A percentile compares a stretch with the other conserved stretches of the same genome.
phyloP scores from a whole-genome alignment of 2,113 vertebrate species.

The Tautogolabrus adspersus region DNA sequence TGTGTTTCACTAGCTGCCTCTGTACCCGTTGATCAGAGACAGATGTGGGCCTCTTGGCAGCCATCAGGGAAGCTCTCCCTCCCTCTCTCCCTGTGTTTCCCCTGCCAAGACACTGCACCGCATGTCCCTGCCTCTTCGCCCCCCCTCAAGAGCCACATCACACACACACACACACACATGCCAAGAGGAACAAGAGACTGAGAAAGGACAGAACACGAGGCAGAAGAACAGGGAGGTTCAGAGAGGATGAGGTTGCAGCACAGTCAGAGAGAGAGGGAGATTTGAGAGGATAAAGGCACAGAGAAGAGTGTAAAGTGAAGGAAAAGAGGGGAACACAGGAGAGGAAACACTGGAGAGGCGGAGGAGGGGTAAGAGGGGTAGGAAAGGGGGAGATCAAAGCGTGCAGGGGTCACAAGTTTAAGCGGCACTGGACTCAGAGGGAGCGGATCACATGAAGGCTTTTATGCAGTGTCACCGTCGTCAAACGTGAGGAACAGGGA shows the following conservation, averaged over 20 bases:
- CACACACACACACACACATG: conserved; percentile 52
- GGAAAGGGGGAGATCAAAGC: conserved; percentile 72
- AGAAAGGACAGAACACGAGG: conserved; percentile 41
- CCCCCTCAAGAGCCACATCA: conserved; percentile 71
- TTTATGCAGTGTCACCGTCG: conserved; percentile 35
- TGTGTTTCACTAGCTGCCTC: conserved; percentile 48
- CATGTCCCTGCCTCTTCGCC: conserved; percentile 64
- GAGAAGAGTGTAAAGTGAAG: background rate
- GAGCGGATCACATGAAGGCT: conserved; percentile 40
- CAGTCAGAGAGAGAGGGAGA: too few species aligned
- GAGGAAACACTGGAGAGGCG: too few species aligned
- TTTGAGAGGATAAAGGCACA: too few species aligned
- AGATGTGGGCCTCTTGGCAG: conserved; percentile 82
- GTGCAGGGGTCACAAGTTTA: conserved; percentile 56
- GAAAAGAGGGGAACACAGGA: background rate
- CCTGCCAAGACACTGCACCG: conserved; percentile 72
- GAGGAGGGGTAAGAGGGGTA: background rate
- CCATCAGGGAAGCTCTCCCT: conserved; percentile 45
- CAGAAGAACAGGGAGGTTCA: conserved; percentile 17
- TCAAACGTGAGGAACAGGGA: too few species aligned
- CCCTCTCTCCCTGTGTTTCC: conserved; percentile 12
- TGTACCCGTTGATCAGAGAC: conserved; percentile 75
- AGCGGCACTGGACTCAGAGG: conserved; percentile 41
- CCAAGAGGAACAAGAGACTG: conserved; percentile 45
- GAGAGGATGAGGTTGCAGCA: background rate